Conservation (phyloP, 2,113 vertebrate species). For the human (Homo sapiens) region GRCh38 chr4:83777001-83777500, state of each 20-base stretch:
- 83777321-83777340: not conserved
- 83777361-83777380: conserved; percentile 8
- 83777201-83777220: not conserved
- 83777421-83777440: not conserved
- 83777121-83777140: too few relatives aligned
- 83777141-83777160: not conserved
- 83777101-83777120: too few relatives aligned
- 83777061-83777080: too few relatives aligned
- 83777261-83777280: not conserved
- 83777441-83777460: not conserved
- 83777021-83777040: too few relatives aligned
- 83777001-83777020: too few relatives aligned
- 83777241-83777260: not conserved
- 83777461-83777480: not conserved
- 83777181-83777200: not conserved
- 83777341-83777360: not conserved
- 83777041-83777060: too few relatives aligned
- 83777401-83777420: not conserved
- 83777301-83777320: not conserved
- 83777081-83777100: too few relatives aligned
- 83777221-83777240: not conserved
- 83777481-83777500: not conserved
- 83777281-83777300: not conserved
- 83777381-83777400: not conserved
- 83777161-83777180: not conserved